Percentiles rank a stretch among this genome's conserved stretches.
phyloP scores from a whole-genome alignment of 1,140 invertebrate genomes.

The Drosophila pachea region DNA sequence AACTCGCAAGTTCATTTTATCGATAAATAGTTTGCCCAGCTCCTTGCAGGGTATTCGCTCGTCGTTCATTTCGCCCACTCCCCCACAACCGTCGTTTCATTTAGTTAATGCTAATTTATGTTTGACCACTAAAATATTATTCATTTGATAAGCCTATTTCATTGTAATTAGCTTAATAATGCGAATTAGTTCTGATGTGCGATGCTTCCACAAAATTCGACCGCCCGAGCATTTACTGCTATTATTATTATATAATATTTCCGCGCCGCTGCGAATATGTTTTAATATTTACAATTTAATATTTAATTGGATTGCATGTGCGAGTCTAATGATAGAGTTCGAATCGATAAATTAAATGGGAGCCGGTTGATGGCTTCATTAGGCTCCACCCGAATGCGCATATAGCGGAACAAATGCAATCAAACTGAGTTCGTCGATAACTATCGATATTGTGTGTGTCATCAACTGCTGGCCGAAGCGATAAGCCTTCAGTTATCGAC shows the following conservation, averaged over 20 bases:
- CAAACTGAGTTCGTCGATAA: background rate
- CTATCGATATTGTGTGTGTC: no score
- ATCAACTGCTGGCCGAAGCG: no score
- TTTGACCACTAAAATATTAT: conserved; percentile 13
- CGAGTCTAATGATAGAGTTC: no score
- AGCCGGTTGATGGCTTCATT: no score
- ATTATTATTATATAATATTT: conserved; percentile 5
- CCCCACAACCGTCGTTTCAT: background rate
- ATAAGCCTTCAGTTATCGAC: no score
- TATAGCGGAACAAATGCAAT: no score
- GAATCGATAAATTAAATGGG: no score
- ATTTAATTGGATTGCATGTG: conserved; percentile 16
- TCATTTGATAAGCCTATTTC: conserved; percentile 30
- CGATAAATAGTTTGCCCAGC: background rate
- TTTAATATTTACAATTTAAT: conserved; percentile 17
- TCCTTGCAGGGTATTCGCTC: background rate
- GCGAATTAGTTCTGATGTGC: conserved; percentile 11
- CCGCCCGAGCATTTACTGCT: background rate
- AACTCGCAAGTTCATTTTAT: no score
- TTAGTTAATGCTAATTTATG: background rate
- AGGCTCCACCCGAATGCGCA: no score
- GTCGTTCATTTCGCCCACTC: background rate
- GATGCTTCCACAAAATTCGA: conserved; percentile 2
- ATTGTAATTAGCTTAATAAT: conserved; percentile 30
- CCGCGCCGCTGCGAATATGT: background rate